Evolutionary conservation across 1,140 invertebrate genomes (phyloP).

Genomic region (Drosophila subpulchrella): DNA sequence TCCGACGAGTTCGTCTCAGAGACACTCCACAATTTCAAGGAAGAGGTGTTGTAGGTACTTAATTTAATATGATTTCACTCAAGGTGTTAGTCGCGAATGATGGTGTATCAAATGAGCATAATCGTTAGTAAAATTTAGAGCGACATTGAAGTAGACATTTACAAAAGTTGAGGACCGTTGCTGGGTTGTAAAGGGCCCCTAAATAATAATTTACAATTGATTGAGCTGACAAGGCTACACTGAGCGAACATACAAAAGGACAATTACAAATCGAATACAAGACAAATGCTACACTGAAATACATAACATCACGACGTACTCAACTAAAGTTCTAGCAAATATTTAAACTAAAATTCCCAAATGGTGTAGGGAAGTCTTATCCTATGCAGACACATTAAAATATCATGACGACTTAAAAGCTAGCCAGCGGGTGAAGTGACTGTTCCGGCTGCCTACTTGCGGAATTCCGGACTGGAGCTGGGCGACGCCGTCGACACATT

Average conservation of each 20-base stretch:
- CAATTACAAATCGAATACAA: constrained; percentile 19
- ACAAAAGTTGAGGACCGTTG: constrained; percentile 42
- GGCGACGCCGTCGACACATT: constrained; percentile 71
- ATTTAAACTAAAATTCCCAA: constrained; percentile 35
- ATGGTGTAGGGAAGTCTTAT: background rate
- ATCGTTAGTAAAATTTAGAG: constrained; percentile 25
- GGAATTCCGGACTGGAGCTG: constrained; percentile 74
- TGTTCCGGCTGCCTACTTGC: constrained; percentile 46
- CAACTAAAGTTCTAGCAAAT: constrained; percentile 40
- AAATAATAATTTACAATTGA: constrained; percentile 51
- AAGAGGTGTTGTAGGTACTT: constrained; percentile 61
- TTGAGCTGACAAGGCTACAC: constrained; percentile 44
- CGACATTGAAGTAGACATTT: constrained; percentile 51
- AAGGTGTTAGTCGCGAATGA: constrained; percentile 14
- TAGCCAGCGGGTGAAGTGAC: constrained; percentile 26
- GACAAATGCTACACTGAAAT: constrained; percentile 26
- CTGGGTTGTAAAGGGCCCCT: constrained; percentile 34
- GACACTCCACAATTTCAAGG: constrained; percentile 46
- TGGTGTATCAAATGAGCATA: constrained; percentile 30
- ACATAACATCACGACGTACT: constrained; percentile 22
- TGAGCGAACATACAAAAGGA: constrained; percentile 37
- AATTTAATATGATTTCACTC: constrained; percentile 35
- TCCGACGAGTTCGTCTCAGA: constrained; percentile 31
- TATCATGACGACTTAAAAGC: constrained; percentile 25
- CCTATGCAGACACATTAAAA: constrained; percentile 19